A percentile compares a stretch with the other conserved stretches of the same genome.
Conservation (phyloP, 2,888 invertebrate genomes). For the Loripinus fragilis region DNA sequence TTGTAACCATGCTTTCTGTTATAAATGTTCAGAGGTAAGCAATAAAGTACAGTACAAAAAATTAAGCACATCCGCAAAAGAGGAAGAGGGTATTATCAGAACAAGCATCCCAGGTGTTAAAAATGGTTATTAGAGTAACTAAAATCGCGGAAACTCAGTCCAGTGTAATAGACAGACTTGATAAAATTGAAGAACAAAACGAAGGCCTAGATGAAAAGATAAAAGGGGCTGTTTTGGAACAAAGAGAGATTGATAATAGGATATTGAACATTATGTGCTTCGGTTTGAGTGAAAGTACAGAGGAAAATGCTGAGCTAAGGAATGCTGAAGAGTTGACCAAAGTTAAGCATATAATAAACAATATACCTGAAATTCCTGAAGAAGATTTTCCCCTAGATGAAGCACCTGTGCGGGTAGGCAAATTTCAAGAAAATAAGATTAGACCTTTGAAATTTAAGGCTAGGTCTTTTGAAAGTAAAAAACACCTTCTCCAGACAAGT, state of each 20-base stretch:
- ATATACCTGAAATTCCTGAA: background rate
- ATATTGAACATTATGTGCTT: conserved; percentile 14
- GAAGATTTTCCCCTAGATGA: background rate
- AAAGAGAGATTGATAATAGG: conserved; percentile 14
- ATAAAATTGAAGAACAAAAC: background rate
- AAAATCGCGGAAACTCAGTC: background rate
- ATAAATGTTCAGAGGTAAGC: too few relatives aligned
- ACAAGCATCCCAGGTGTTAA: background rate
- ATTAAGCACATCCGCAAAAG: too few relatives aligned
- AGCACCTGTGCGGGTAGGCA: background rate
- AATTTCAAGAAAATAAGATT: background rate
- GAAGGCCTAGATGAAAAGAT: conserved; percentile 7
- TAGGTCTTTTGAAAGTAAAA: conserved; percentile 1
- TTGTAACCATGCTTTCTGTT: too few relatives aligned
- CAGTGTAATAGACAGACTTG: background rate
- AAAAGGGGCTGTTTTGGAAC: background rate
- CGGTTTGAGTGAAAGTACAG: conserved; percentile 2
- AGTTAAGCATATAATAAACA: background rate
- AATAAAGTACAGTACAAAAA: too few relatives aligned
- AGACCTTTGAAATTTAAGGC: conserved; percentile 2
- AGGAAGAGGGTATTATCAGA: background rate
- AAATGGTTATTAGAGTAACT: background rate
- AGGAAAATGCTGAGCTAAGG: background rate
- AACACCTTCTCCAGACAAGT: background rate
- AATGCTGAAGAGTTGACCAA: background rate